Percentiles rank a stretch among this genome's conserved stretches.
These are phyloP conservation scores for Cairina moschata DNA, from an alignment of 2,113 vertebrate genomes.

Conservation along the genomic window DNA sequence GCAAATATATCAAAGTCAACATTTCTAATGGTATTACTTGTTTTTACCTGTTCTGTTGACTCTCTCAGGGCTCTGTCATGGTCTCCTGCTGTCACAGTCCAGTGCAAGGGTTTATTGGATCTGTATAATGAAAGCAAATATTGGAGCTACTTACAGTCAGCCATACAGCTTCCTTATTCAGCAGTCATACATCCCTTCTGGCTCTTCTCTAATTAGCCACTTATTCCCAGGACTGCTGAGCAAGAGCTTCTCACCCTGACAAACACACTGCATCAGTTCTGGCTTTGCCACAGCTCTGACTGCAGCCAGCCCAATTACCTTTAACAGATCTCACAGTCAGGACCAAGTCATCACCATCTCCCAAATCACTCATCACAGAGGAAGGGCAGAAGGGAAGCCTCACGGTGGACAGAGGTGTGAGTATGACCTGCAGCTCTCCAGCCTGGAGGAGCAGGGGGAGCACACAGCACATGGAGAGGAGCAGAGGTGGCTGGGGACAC, in stretches of 20 bases:
- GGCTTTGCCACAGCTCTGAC: background rate
- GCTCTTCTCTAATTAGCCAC: conserved; percentile 23
- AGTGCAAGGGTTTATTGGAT: background rate
- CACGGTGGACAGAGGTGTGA: background rate
- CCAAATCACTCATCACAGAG: background rate
- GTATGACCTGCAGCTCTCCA: background rate
- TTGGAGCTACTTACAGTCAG: background rate
- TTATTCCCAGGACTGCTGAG: conserved; percentile 38
- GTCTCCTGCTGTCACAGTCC: conserved; percentile 9
- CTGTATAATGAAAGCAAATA: background rate
- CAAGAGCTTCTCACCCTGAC: background rate
- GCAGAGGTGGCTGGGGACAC: background rate
- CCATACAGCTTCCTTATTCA: conserved; percentile 1
- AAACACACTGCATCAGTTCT: background rate
- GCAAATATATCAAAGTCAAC: background rate
- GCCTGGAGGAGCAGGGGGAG: background rate
- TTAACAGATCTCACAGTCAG: background rate
- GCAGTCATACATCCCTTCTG: background rate
- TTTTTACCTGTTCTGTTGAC: conserved; percentile 19
- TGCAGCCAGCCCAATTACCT: conserved; percentile 4
- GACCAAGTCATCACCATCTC: background rate
- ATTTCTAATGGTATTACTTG: background rate
- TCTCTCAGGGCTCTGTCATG: background rate
- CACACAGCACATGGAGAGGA: background rate
- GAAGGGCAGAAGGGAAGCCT: background rate